phyloP scores from a whole-genome alignment of 2,888 invertebrate genomes.

The Saturnia pavonia region DNA sequence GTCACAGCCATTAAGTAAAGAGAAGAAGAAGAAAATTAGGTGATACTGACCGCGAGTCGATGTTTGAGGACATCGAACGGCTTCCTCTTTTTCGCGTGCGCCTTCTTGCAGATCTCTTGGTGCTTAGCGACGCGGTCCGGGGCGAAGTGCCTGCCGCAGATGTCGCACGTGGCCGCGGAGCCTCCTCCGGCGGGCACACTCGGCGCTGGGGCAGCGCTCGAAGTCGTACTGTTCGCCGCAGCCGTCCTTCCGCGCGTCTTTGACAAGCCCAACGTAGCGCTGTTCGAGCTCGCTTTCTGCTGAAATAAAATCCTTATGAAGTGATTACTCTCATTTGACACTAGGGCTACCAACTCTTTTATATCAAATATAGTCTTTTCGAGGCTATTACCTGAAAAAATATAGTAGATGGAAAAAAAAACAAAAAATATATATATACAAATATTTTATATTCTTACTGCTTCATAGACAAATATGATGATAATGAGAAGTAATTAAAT shows the following conservation, averaged over 20 bases:
- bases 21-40: neutral
- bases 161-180: constrained; percentile 80
- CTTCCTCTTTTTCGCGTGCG: constrained; percentile 91
- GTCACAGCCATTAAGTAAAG: neutral
- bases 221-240: constrained; percentile 23
- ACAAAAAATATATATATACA: too few species aligned
- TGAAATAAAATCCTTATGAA: neutral
- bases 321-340: too few species aligned
- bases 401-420: too few species aligned
- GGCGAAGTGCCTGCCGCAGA: constrained; percentile 91
- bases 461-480: too few species aligned
- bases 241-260: constrained; percentile 29
- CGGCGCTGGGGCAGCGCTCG: constrained; percentile 23
- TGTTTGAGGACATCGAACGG: constrained; percentile 95
- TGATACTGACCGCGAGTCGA: constrained; percentile 83
- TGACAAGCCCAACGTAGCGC: constrained; percentile 15
- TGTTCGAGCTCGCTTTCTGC: constrained; percentile 1
- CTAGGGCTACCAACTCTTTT: too few species aligned
- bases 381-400: too few species aligned
- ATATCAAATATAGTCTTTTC: too few species aligned
- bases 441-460: too few species aligned
- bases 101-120: constrained; percentile 91
- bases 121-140: constrained; percentile 91
- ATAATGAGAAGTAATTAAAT: too few species aligned
- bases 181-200: constrained; percentile 26